Conservation (phyloP, 2,113 vertebrate species). For the Poeciliopsis turrubarensis region DNA sequence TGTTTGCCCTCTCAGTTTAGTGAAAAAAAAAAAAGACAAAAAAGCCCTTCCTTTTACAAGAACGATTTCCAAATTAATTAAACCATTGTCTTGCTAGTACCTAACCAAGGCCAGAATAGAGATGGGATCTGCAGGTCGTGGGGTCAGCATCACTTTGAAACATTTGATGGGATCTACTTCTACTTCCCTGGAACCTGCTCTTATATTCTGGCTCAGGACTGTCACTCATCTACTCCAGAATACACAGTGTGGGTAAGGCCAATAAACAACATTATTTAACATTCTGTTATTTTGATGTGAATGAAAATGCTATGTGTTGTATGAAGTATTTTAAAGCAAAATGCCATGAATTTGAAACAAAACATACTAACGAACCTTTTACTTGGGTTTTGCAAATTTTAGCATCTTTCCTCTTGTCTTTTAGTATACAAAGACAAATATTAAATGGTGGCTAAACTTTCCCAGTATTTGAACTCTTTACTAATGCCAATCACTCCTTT, state of each 20-base stretch:
- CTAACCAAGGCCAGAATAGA: conserved; percentile 91
- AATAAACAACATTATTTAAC: neutral
- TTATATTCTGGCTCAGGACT: conserved; percentile 96
- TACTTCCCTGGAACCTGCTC: conserved; percentile 97
- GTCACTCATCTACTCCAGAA: conserved; percentile 85
- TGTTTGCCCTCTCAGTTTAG: conserved; percentile 1
- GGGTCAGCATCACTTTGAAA: conserved; percentile 98
- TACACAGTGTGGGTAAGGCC: conserved; percentile 96
- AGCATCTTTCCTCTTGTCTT: neutral
- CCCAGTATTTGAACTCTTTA: too few species aligned
- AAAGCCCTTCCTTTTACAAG: conserved; percentile 13
- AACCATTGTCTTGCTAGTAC: conserved; percentile 80
- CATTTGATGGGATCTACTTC: conserved; percentile 98
- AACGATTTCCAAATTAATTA: conserved; percentile 13
- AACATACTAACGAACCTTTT: too few species aligned
- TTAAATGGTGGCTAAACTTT: too few species aligned
- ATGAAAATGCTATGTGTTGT: neutral
- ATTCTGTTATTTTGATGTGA: neutral
- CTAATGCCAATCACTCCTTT: neutral
- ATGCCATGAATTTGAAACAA: neutral
- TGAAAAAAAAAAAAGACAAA: neutral
- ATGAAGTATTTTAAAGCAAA: neutral
- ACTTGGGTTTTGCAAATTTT: too few species aligned
- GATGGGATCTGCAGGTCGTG: conserved; percentile 96
- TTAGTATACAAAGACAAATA: neutral